Base-by-base conservation (phyloP, 1,140 invertebrate species). In the Neuroterus valhalla region DNA sequence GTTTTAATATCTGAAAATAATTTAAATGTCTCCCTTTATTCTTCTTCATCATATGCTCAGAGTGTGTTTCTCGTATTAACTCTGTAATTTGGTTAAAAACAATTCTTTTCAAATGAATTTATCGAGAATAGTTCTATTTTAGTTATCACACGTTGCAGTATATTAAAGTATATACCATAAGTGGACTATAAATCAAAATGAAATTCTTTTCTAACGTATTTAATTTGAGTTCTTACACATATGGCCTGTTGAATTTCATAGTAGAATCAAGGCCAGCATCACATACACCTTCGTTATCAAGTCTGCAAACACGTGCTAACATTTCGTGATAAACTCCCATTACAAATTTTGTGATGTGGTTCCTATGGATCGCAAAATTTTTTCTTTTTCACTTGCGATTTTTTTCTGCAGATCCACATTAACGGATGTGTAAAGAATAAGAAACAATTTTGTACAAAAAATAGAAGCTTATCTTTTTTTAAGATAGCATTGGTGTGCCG, bases 221-320 rank as follows among this genome's bases (percentile, higher is more conserved):
- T 62, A 62, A 62, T 15, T 62, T 62, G 26, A 62, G 23, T 62
- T 62, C 55, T 62, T 62, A 62, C 55, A 62, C 55, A 62, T 62
- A 26, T 62, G 55, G 55, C 15, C 55, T 38, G 55, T 31, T 62
- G n/a, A 62, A 15, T 31, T 62, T 62, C 55, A 62, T 62, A 62
- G 55, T 38, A 23, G 55, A 62, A 62, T 62, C 55, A 62, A 62
- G 55, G 55, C 11, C 55, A 38, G 15, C 4, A 11, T 38, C 26
- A 23, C 55, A 62, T 26, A 62, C 55, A 62, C 55, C 55, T 62
- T 62, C 31, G 55, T 62, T 62, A 62, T 62, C 55, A 15, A 8
- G 12, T 15, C 55, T 50, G 10, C 8, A 50, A 50, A 50, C 48
- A 62, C 55, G 55, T 62, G 55, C 15, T 31, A 62, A 62, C 55